phyloP scores from a whole-genome alignment of 2,888 invertebrate species.

The Euplagia quadripunctaria region DNA sequence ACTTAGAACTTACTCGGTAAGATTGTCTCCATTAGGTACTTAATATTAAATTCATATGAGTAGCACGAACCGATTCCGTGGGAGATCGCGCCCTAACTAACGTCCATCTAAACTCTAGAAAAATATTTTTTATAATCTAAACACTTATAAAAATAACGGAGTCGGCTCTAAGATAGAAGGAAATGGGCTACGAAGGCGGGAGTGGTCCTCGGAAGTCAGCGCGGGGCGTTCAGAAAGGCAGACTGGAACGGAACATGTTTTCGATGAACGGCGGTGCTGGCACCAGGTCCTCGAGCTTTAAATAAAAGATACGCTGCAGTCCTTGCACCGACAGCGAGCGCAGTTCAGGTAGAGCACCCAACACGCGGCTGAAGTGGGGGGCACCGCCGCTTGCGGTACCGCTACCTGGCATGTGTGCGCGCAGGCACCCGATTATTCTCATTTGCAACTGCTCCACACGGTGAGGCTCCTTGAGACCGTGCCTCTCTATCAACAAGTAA shows the following conservation, averaged over 20 bases:
- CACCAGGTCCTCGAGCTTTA: conserved; percentile 96
- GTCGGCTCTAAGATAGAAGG: conserved; percentile 77
- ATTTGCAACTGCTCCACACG: conserved; percentile 98
- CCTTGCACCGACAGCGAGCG: conserved; percentile 97
- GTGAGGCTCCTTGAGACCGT: conserved; percentile 96
- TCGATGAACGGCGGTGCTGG: conserved; percentile 97
- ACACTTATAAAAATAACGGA: conserved; percentile 85
- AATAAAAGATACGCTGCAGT: conserved; percentile 96
- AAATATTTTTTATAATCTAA: conserved; percentile 82
- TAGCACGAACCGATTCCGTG: conserved; percentile 82
- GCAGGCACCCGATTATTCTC: conserved; percentile 97
- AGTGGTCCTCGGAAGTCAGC: conserved; percentile 74
- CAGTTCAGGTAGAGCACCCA: conserved; percentile 97
- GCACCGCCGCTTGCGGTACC: conserved; percentile 94
- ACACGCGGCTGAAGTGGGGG: conserved; percentile 97
- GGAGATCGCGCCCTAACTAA: conserved; percentile 83
- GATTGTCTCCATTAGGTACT: conserved; percentile 68
- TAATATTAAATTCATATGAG: conserved; percentile 63
- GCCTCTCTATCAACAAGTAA: conserved; percentile 91
- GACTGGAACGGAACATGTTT: conserved; percentile 97
- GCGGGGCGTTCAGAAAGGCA: conserved; percentile 92
- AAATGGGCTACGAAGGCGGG: conserved; percentile 80
- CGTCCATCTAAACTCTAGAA: conserved; percentile 80
- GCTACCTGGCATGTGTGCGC: conserved; percentile 97
- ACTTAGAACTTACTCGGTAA: conserved; percentile 70